Conservation (phyloP, 35 echinoderm and acorn worm genomes). For the Amphiura filiformis region DNA sequence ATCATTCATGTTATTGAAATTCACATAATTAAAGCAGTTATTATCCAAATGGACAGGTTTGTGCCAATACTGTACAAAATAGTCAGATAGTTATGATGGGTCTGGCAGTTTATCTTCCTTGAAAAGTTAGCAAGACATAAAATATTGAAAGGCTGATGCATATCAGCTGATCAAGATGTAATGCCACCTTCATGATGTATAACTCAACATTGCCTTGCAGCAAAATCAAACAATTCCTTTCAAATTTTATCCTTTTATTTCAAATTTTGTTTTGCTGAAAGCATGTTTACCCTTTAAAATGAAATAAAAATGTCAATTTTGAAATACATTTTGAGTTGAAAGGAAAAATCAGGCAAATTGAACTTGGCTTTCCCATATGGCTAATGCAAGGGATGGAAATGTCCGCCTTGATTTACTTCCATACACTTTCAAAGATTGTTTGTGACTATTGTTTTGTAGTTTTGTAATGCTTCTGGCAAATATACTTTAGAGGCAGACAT, state of each 20-base stretch:
- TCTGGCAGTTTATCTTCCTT: too few relatives aligned
- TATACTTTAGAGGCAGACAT: neutral
- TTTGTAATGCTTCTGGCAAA: neutral
- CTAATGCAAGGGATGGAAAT: neutral
- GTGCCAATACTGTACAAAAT: too few relatives aligned
- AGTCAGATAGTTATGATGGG: too few relatives aligned
- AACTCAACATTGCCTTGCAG: neutral
- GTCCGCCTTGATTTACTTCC: constrained; percentile 13
- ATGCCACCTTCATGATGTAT: neutral
- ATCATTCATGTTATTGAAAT: too few relatives aligned
- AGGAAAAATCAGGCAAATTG: neutral
- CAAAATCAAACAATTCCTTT: neutral
- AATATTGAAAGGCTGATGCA: too few relatives aligned
- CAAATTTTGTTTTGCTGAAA: neutral
- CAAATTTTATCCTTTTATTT: neutral
- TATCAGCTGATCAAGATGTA: neutral
- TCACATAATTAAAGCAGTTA: too few relatives aligned
- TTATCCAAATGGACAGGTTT: too few relatives aligned
- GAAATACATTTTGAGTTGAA: neutral
- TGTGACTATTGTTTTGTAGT: neutral
- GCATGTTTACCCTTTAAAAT: neutral
- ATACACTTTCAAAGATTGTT: neutral
- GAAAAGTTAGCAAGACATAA: too few relatives aligned
- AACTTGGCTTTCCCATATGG: neutral
- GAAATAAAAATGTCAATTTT: constrained; percentile 8